Percentiles rank a stretch among this genome's conserved stretches.
phyloP scores from a whole-genome alignment of 2,888 invertebrate genomes.

The Lomographa bimaculata region DNA sequence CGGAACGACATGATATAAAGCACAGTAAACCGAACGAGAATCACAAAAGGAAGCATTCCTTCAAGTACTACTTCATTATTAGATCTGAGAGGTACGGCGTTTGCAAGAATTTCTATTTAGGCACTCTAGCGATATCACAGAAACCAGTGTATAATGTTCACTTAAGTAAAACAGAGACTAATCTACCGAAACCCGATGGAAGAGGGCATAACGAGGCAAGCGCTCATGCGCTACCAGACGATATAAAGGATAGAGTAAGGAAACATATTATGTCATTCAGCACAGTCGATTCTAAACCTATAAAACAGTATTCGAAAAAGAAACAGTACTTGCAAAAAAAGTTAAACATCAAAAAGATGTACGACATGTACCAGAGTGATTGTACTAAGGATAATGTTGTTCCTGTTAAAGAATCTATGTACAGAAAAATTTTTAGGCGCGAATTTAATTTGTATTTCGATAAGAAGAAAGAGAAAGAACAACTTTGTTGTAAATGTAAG shows the following conservation, averaged over 20 bases:
- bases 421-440: slow-evolving; percentile 69
- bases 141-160: slow-evolving; percentile 77
- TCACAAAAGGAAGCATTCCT: slow-evolving; percentile 62
- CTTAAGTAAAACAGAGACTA: slow-evolving; percentile 67
- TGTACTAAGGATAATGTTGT: slow-evolving; percentile 53
- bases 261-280: slow-evolving; percentile 64
- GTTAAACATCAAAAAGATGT: slow-evolving; percentile 70
- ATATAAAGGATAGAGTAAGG: slow-evolving; percentile 64
- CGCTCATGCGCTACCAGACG: slow-evolving; percentile 58
- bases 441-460: slow-evolving; percentile 72
- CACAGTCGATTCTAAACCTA: slow-evolving; percentile 60
- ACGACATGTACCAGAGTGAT: slow-evolving; percentile 59
- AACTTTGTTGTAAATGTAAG: slow-evolving; percentile 67
- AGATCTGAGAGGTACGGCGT: slow-evolving; percentile 62
- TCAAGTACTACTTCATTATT: slow-evolving; percentile 70
- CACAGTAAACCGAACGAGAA: slow-evolving; percentile 44
- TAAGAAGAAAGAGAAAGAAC: slow-evolving; percentile 56
- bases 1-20: slow-evolving; percentile 63
- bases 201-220: slow-evolving; percentile 65
- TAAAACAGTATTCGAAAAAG: slow-evolving; percentile 63
- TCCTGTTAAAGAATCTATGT: slow-evolving; percentile 74
- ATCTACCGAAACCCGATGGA: slow-evolving; percentile 73
- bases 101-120: slow-evolving; percentile 75
- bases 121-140: slow-evolving; percentile 73
- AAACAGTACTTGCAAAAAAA: slow-evolving; percentile 62